Percentiles rank a stretch among this genome's conserved stretches.
phyloP scores from a whole-genome alignment of 2,888 invertebrate genomes.

The Antheraea yamamai region DNA sequence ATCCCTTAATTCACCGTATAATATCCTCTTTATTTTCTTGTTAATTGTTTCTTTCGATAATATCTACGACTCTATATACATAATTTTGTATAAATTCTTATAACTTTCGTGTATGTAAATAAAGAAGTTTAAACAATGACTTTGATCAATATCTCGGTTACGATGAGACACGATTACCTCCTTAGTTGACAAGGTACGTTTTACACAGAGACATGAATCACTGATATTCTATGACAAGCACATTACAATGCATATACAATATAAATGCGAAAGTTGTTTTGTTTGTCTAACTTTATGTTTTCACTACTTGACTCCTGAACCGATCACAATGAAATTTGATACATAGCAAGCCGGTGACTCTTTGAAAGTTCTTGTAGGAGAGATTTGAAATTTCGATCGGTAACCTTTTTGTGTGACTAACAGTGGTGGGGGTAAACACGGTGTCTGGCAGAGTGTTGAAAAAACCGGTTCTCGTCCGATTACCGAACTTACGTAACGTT shows the following conservation, averaged over 20 bases:
- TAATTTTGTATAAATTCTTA: background rate
- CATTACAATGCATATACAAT: background rate
- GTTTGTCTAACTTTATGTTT: background rate
- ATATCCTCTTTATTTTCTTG: background rate
- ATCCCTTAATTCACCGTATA: background rate
- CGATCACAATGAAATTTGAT: too few species aligned
- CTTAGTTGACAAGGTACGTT: background rate
- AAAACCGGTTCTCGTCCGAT: constrained; percentile 76
- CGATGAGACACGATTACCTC: background rate
- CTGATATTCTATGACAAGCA: background rate
- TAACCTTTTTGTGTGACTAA: too few species aligned
- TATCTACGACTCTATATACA: background rate
- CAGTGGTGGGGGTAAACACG: too few species aligned
- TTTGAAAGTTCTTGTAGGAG: too few species aligned
- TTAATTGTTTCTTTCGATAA: background rate
- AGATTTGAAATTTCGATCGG: too few species aligned
- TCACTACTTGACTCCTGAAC: too few species aligned
- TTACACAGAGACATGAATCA: background rate
- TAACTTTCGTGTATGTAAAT: background rate
- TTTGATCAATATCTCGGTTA: background rate
- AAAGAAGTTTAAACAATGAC: background rate
- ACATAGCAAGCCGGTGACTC: too few species aligned
- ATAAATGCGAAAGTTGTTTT: background rate
- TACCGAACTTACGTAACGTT: constrained; percentile 78
- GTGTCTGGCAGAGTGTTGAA: constrained; percentile 5